A percentile compares a stretch with the other conserved stretches of the same genome.
phyloP scores from a whole-genome alignment of 2,797 vertebrate species.

The Melanogrammus aeglefinus region DNA sequence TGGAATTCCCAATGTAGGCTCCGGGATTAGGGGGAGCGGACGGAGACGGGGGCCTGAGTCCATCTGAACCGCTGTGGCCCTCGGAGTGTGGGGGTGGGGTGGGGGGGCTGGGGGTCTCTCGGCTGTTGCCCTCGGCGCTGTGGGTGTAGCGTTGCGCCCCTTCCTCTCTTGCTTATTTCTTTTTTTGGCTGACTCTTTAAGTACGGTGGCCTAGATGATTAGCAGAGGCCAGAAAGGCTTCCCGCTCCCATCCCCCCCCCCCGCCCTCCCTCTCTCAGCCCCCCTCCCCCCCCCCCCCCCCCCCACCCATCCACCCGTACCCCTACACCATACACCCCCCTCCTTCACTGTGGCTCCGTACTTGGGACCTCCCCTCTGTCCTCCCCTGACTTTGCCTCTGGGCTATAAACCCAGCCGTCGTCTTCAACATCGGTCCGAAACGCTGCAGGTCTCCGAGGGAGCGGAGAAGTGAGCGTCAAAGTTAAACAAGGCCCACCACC shows the following conservation, averaged over 20 bases:
- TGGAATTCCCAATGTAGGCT: constrained; percentile 62
- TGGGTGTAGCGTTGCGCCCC: too few relatives aligned
- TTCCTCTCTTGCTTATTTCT: not conserved
- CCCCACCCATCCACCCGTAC: constrained; percentile 24
- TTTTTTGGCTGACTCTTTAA: constrained; percentile 44
- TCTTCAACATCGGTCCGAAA: not conserved
- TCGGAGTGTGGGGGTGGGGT: constrained; percentile 37
- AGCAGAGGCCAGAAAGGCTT: constrained; percentile 36
- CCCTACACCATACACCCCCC: not conserved
- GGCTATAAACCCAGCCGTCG: not conserved
- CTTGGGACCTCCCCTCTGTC: constrained; percentile 32
- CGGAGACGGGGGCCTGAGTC: constrained; percentile 52
- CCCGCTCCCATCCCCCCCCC: not conserved
- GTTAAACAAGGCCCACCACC: too few relatives aligned
- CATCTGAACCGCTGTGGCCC: constrained; percentile 43
- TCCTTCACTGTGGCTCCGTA: constrained; percentile 35
- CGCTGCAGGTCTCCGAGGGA: not conserved
- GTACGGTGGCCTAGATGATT: constrained; percentile 51
- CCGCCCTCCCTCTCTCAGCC: constrained; percentile 41
- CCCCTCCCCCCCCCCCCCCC: not conserved
- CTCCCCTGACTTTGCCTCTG: constrained; percentile 11
- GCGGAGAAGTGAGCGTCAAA: too few relatives aligned
- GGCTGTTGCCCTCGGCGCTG: constrained; percentile 11
- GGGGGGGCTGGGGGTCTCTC: constrained; percentile 58
- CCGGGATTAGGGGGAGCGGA: constrained; percentile 51